Evolutionary conservation across 2,888 invertebrate species (phyloP), one percentile per base, ranked within the genome.

Genomic region (Phengaris alcon): DNA sequence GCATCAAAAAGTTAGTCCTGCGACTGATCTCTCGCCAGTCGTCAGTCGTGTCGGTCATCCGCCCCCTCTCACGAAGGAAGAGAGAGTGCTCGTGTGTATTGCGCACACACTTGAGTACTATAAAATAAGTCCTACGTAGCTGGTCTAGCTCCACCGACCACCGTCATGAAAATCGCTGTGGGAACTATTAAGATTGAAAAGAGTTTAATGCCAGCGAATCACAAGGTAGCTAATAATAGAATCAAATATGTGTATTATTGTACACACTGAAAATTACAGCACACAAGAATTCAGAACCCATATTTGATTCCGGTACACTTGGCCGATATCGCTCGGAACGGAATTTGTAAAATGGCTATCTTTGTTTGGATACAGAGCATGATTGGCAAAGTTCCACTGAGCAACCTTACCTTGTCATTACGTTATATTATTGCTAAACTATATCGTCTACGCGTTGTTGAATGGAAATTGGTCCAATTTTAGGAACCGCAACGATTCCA

Each of bases 301-400:
- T 22, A 70, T 70, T 48, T 70, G 70, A 70, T 51, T 51, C 70
- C 70, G 51, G 15, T 70, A 70, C 51, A 72, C 52, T 72, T 72
- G 54, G 72, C 46, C 55, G 68, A 72, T 68, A 74, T 51, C 73
- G 70, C 59, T 73, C 75, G 74, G 75, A 77, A 76, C 68, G 59
- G 75, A 76, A 73, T 77, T 74, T 48, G 69, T 59, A 51, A 77
- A 76, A 74, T 72, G 22, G 54, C 72, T 74, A 76, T 64, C 72
- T 76, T 73, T 77, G 76, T 79, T 75, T 73, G 74, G 76, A 77
- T 77, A 78, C 75, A 76, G 77, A 77, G 76, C 76, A 78, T 79
- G 75, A 76, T 77, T 89, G 90, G 90, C 90, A 87, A 82, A 77
- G 83, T 87, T 89, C 89, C 90, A 88, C 84, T 83, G 83, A 22